phyloP scores from a whole-genome alignment of 2,113 vertebrate species.

The Alligator sinensis region DNA sequence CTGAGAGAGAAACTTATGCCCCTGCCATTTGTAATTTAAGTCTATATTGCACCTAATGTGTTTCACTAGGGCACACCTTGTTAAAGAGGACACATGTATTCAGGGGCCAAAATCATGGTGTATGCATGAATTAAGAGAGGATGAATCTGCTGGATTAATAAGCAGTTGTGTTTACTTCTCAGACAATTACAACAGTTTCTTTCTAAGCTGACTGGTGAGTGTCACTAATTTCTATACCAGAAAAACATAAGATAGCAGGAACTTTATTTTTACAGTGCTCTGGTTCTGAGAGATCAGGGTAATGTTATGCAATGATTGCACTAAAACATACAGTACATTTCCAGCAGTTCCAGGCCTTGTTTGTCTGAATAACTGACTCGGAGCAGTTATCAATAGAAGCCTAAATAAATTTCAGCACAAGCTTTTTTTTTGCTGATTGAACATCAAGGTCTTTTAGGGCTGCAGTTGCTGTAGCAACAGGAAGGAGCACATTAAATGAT shows the following conservation, averaged over 20 bases:
- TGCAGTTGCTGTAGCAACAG: conserved; percentile 71
- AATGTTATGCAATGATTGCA: conserved; percentile 58
- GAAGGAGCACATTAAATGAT: conserved; percentile 76
- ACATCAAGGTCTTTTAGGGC: conserved; percentile 74
- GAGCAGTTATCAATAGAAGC: conserved; percentile 65
- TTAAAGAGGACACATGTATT: rapidly evolving
- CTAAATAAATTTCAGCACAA: conserved; percentile 70
- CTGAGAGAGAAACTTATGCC: neutral
- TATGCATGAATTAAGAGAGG: neutral
- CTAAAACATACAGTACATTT: conserved; percentile 51
- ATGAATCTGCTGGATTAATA: neutral
- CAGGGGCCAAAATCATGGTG: neutral
- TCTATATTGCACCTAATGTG: neutral
- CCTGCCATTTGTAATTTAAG: neutral
- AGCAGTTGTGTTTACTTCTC: neutral
- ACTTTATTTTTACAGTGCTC: rapidly evolving
- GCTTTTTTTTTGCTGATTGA: conserved; percentile 47
- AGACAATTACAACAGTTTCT: neutral
- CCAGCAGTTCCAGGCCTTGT: conserved; percentile 50
- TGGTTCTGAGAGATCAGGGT: neutral
- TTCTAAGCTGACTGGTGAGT: neutral
- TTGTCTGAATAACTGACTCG: conserved; percentile 70
- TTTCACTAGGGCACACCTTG: neutral
- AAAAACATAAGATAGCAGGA: neutral
- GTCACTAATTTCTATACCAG: neutral